These are phyloP conservation scores for Drosophila melanogaster DNA, from an alignment of 1,140 invertebrate species.

Conservation along the genomic window DNA sequence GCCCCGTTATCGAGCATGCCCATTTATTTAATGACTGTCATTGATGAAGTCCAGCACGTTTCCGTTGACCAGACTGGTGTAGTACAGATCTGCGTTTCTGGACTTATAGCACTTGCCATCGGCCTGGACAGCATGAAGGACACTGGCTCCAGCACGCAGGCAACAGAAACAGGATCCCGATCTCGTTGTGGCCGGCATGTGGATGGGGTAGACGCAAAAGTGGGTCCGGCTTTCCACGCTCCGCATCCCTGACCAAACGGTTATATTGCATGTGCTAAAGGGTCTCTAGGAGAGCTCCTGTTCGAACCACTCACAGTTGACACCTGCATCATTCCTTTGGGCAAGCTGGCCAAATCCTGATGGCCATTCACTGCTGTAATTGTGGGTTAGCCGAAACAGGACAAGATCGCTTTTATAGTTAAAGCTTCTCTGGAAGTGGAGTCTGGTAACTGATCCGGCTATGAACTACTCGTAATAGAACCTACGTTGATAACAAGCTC, in stretches of 20 bases:
- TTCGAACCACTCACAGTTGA: background rate
- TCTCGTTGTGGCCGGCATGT: accelerated
- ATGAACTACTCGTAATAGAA: background rate
- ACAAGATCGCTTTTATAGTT: background rate
- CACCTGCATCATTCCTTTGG: background rate
- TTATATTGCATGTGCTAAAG: background rate
- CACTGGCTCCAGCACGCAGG: conserved; percentile 8
- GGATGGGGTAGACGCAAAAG: conserved; percentile 1
- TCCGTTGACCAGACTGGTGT: conserved; percentile 4
- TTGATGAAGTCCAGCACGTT: conserved; percentile 1
- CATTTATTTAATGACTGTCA: background rate
- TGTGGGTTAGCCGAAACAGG: background rate
- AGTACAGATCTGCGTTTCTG: conserved; percentile 1
- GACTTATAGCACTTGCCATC: conserved; percentile 13
- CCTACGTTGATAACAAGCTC: background rate
- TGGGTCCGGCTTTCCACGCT: background rate
- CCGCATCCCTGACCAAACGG: background rate
- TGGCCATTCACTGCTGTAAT: background rate
- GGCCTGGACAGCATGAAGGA: conserved; percentile 13
- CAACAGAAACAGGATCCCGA: background rate
- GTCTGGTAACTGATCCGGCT: too few species aligned
- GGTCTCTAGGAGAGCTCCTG: background rate
- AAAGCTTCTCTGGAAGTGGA: background rate
- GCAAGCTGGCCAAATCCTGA: background rate
- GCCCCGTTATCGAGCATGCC: too few species aligned